Percentiles rank a stretch among this genome's conserved stretches.
Evolutionary conservation across 1,140 invertebrate species (phyloP).

Genomic region (Marisa cornuarietis): DNA sequence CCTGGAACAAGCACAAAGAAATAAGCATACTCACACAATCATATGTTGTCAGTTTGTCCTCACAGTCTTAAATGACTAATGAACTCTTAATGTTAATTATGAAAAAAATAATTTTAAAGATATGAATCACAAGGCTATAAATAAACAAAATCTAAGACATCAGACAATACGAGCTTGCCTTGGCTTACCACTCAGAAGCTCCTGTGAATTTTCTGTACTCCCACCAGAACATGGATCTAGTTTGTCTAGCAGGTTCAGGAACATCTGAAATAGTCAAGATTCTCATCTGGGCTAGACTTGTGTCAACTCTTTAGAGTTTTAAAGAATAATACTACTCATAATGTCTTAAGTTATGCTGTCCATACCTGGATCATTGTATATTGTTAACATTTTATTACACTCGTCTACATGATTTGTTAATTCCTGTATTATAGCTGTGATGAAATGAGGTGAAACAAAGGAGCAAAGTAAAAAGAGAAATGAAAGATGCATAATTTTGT

Average conservation of each 20-base stretch:
- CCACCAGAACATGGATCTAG: constrained; percentile 22
- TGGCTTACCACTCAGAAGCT: constrained; percentile 33
- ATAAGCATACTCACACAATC: too few relatives aligned
- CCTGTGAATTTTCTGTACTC: constrained; percentile 39
- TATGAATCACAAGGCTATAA: too few relatives aligned
- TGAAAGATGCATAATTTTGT: neutral
- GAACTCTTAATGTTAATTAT: too few relatives aligned
- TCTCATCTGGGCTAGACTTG: neutral
- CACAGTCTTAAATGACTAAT: too few relatives aligned
- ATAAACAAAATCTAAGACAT: too few relatives aligned
- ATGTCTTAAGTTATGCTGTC: too few relatives aligned
- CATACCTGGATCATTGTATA: too few relatives aligned
- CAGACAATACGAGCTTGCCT: too few relatives aligned
- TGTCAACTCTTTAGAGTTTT: too few relatives aligned
- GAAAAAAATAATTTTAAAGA: too few relatives aligned
- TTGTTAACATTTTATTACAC: neutral
- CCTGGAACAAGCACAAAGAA: too few relatives aligned
- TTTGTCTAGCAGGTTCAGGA: constrained; percentile 47
- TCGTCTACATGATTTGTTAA: neutral
- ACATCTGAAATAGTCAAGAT: constrained; percentile 28
- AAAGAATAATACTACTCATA: too few relatives aligned
- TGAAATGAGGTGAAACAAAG: neutral
- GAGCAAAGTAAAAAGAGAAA: neutral
- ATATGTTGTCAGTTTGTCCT: neutral
- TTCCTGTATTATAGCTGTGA: neutral